Evolutionary conservation across 2,113 vertebrate species (phyloP), one percentile per base, ranked within the genome.

Genomic region (Syngnathus floridae): DNA sequence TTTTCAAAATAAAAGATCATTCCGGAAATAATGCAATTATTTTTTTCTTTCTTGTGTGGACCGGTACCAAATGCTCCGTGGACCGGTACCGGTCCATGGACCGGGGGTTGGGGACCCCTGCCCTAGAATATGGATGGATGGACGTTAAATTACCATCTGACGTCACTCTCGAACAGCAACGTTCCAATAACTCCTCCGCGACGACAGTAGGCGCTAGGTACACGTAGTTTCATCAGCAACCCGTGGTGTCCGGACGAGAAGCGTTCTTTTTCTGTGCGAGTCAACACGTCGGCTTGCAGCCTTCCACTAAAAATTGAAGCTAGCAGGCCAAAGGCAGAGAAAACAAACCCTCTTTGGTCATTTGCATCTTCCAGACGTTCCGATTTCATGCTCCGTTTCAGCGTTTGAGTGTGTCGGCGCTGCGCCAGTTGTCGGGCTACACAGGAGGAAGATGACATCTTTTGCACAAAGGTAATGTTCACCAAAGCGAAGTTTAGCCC

Each of bases 401-500:
- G 40, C 38, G 69, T 37, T 38, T 84, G 72, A 88, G 71, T 76
- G 31, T 62, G 72, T 79, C 69, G 83, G 83, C 80, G 64, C 76
- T 55, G 72, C 81, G 67, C 82, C 83, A 68, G 78, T 68, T 67
- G 77, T 75, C 72, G 66, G 79, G 70, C 67, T 71, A 74, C 77
- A 7, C 67, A 71, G 67, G 64, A 45, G 70, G 64, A 87, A 88
- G 84, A 92, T 92, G 90, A 46, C 77, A 74, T 79, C 78, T 76
- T 79, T 79, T 78, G 72, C 67, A 74, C 76, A 83, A 85, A 92
- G 90, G 90, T 92, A 91, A 67, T 62, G 63, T 22, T 55, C 12
- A 12, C 17, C 19, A 11, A 36, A 11, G 36, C 17, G 36, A 38
- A 17, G 12, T 55, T 55, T 16, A 31, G 51, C 9, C 3, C 8